A percentile compares a stretch with the other conserved stretches of the same genome.
Conservation (phyloP, 2,888 invertebrate genomes). For the Sesamia inferens region DNA sequence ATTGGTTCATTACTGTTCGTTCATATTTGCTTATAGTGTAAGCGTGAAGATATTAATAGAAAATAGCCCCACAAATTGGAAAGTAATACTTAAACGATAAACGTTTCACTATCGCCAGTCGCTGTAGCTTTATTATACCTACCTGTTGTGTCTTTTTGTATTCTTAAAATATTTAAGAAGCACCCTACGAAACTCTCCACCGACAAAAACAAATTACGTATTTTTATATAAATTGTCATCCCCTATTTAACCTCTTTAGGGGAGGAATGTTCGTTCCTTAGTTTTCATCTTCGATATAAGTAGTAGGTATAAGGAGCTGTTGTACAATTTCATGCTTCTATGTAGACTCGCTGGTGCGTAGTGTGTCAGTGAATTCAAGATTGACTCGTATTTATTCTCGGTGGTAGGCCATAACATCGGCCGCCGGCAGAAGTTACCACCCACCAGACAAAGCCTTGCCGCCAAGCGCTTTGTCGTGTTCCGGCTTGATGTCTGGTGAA, state of each 20-base stretch:
- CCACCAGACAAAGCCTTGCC: no score
- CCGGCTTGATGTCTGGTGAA: no score
- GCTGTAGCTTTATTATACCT: not conserved
- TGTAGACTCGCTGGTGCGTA: not conserved
- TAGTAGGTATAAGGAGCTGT: not conserved
- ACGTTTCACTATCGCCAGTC: slow-evolving; percentile 6
- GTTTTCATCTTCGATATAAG: not conserved
- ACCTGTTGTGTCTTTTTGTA: not conserved
- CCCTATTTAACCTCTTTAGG: not conserved
- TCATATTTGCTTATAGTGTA: slow-evolving; percentile 13
- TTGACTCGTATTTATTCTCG: no score
- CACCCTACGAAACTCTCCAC: not conserved
- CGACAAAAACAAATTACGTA: not conserved
- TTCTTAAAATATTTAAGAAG: not conserved
- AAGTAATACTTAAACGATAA: slow-evolving; percentile 32
- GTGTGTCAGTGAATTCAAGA: not conserved
- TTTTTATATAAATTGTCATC: not conserved
- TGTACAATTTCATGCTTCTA: not conserved
- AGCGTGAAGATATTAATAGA: slow-evolving; percentile 28
- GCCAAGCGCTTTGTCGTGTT: no score
- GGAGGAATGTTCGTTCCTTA: not conserved
- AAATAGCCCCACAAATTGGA: slow-evolving; percentile 28
- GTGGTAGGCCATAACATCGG: no score
- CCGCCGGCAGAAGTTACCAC: no score
- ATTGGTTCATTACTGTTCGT: slow-evolving; percentile 21